Base-by-base conservation (phyloP, 2,888 invertebrate species). In the Seira ritae region DNA sequence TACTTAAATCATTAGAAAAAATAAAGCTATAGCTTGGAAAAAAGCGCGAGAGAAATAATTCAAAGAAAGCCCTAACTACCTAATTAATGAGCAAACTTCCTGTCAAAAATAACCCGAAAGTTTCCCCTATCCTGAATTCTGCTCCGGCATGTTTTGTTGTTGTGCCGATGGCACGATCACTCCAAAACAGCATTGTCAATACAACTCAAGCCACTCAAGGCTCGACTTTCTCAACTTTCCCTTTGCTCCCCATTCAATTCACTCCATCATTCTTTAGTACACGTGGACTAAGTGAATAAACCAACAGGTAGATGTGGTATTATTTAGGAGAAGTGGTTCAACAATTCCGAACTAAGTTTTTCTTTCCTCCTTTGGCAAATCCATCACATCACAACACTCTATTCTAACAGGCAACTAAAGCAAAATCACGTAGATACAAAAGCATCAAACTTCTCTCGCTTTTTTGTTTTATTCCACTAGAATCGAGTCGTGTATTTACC, bases 221-320 rank as follows among this genome's bases (percentile, higher is more conserved):
- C 17, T 50, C 17, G 50, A 3, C 6, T 50, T 8, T 50, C 50
- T 12, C 42, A 42, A 42, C 42, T 15, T 60, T 17, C 65, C 23
- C 31, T 24, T 17, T 50, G 1, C 46, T 37, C 19, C 20, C 15
- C n/a, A 31, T 31, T 46, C 68, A 68, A 22, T 78, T n/a, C n/a
- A n/a, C n/a, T n/a, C n/a, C n/a, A n/a, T n/a, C n/a, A n/a, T n/a
- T n/a, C n/a, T n/a, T n/a, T n/a, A n/a, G n/a, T n/a, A 79, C 84
- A 79, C 84, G 79, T 84, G 84, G 79, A 71, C 78, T 72, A 66
- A 74, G 75, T 84, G 75, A 84, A 84, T 84, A 75, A 84, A 79
- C 74, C 84, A 84, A 84, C 84, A 84, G 79, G 83, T 83, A 83
- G 78, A 77, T 55, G n/a, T 4, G 60, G 10, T 24, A 66, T n/a